Evolutionary conservation across 2,113 vertebrate genomes (phyloP).

Genomic region (Scomber colias): DNA sequence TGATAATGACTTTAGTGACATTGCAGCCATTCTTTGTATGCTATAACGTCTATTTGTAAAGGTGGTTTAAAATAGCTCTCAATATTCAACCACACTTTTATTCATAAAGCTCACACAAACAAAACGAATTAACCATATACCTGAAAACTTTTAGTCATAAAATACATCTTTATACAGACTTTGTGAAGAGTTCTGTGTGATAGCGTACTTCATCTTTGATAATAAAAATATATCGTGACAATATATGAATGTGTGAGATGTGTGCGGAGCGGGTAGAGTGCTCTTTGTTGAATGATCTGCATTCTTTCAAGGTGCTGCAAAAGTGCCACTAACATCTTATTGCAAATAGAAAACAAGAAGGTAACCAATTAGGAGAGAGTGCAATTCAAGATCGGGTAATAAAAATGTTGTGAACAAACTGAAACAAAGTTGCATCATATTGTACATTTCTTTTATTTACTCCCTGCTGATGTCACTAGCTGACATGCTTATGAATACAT

Average conservation of each 20-base stretch:
- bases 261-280: too few relatives aligned
- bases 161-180: too few relatives aligned
- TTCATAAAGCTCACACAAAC: not conserved
- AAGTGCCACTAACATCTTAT: not conserved
- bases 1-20: constrained; percentile 61
- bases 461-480: not conserved
- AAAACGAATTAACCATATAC: not conserved
- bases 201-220: too few relatives aligned
- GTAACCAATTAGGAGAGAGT: not conserved
- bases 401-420: not conserved
- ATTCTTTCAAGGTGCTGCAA: not conserved
- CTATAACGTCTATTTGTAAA: constrained; percentile 47
- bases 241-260: too few relatives aligned
- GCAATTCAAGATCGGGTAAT: not conserved
- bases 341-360: not conserved
- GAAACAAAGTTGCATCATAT: too few relatives aligned
- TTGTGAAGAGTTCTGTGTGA: too few relatives aligned
- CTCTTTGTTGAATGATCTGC: not conserved
- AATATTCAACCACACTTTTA: constrained; percentile 10
- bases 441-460: not conserved
- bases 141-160: not conserved
- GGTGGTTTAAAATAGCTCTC: constrained; percentile 42
- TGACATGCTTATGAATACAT: not conserved
- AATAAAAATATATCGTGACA: too few relatives aligned
- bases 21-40: constrained; percentile 30